Evolutionary conservation across 53 echinoderm and acorn worm genomes (phyloP).

Genomic region (Apostichopus leukothele): DNA sequence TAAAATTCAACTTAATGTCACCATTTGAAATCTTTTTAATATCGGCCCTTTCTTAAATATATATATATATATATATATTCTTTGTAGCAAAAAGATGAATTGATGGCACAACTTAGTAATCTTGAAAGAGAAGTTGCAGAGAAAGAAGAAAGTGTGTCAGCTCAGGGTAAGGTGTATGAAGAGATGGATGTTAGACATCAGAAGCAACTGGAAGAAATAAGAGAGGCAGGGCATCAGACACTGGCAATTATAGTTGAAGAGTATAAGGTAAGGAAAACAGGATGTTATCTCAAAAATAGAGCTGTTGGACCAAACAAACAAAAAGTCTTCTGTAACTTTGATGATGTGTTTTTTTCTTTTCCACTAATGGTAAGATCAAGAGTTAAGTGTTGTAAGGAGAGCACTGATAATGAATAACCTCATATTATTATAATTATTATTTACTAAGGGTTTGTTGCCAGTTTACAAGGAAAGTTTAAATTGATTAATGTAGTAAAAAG

Average conservation of each 20-base stretch:
- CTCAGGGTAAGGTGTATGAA: constrained; percentile 69
- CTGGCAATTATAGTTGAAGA: constrained; percentile 92
- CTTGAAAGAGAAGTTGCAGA: constrained; percentile 72
- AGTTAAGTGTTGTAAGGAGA: too few species aligned
- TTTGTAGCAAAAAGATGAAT: constrained; percentile 68
- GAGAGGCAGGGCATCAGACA: constrained; percentile 90
- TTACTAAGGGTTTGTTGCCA: too few species aligned
- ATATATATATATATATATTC: too few species aligned
- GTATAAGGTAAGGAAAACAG: constrained; percentile 69
- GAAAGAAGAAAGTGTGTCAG: constrained; percentile 55
- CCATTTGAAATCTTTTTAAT: background rate
- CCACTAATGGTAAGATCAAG: too few species aligned
- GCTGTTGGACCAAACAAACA: background rate
- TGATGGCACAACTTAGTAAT: constrained; percentile 55
- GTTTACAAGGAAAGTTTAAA: too few species aligned
- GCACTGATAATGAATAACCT: too few species aligned
- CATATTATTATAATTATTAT: too few species aligned
- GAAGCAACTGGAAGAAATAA: constrained; percentile 75
- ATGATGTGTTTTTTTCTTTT: too few species aligned
- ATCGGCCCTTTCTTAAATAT: too few species aligned
- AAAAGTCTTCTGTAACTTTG: too few species aligned
- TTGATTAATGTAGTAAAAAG: too few species aligned
- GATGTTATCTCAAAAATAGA: background rate
- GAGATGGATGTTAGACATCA: constrained; percentile 71
- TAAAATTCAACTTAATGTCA: background rate